Evolutionary conservation across 2,888 invertebrate species (phyloP), one percentile per base, ranked within the genome.

Genomic region (Papilio gigon): DNA sequence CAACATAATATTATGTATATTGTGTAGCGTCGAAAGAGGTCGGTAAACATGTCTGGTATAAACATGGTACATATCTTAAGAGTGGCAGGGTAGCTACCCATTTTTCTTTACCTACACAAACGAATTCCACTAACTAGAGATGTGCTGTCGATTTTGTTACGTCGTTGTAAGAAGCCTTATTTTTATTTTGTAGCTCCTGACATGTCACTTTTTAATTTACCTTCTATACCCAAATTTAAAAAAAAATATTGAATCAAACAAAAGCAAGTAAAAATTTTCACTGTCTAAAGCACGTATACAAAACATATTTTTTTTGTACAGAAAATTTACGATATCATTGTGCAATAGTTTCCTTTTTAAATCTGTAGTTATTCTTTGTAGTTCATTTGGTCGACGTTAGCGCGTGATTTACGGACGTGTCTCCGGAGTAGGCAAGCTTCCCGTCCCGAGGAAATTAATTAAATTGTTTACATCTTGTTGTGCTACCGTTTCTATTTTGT

Each of bases 21-120:
- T 17, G 14, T 63, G 3, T 12, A 20, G 22, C 17, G 56, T 20
- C 33, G 30, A 61, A 37, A 40, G 56, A 61, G 69, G 65, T 69
- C 65, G 69, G 65, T 65, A 62, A 69, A 69, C 69, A 69, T n/a
- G n/a, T n/a, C n/a, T n/a, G n/a, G n/a, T n/a, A n/a, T n/a, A n/a
- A n/a, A n/a, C n/a, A 65, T 30, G 14, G 42, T 47, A 64, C 50
- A 68, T 35, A 64, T 59, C 47, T 68, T 27, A n/a, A n/a, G 14
- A 37, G 56, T 61, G 44, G 65, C 42, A 50, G 20, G 64, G 68
- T 37, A 60, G 64, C 53, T 64, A 60, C 68, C 64, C 40, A 50
- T 42, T 63, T 69, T 40, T 20, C 22, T 58, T 8, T 33, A 25
- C n/a, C 14, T 20, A 63, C 47, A 22, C 60, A 35, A 25, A 42